Conservation (phyloP, 2,113 vertebrate genomes). For the Colaptes auratus region DNA sequence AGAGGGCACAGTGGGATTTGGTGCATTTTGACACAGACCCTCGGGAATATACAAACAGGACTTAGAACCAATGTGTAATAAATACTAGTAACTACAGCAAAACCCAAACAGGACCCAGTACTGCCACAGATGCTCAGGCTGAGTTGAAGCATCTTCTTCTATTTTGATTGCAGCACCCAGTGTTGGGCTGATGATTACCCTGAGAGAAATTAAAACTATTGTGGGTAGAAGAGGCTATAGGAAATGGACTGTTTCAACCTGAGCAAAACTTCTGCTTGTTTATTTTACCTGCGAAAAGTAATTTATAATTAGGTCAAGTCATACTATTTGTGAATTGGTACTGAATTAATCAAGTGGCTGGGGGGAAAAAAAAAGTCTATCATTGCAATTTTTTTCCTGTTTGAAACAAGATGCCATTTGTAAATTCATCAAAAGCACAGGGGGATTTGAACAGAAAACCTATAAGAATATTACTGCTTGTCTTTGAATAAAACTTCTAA, state of each 20-base stretch:
- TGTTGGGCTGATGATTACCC: not conserved
- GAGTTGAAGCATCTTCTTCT: not conserved
- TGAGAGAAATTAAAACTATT: not conserved
- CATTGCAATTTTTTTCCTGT: not conserved
- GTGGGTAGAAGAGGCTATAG: not conserved
- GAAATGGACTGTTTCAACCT: not conserved
- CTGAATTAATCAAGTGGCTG: not conserved
- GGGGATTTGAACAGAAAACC: not conserved
- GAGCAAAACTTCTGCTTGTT: not conserved
- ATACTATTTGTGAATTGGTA: not conserved
- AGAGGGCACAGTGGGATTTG: not conserved
- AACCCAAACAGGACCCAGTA: not conserved
- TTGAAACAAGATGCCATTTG: not conserved
- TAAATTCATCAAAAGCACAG: not conserved
- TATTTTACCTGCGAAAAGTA: not conserved
- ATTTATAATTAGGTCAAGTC: not conserved
- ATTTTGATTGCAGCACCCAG: not conserved
- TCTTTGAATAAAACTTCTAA: not conserved
- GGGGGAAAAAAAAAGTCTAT: not conserved
- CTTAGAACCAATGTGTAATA: not conserved
- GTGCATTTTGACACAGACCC: not conserved
- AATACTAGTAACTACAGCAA: not conserved
- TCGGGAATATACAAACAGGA: not conserved
- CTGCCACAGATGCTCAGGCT: not conserved
- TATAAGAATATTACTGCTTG: not conserved